These are phyloP conservation scores for Oxyteleia sp. DNA, from an alignment of 2,888 invertebrate species.

Conservation along the genomic window DNA sequence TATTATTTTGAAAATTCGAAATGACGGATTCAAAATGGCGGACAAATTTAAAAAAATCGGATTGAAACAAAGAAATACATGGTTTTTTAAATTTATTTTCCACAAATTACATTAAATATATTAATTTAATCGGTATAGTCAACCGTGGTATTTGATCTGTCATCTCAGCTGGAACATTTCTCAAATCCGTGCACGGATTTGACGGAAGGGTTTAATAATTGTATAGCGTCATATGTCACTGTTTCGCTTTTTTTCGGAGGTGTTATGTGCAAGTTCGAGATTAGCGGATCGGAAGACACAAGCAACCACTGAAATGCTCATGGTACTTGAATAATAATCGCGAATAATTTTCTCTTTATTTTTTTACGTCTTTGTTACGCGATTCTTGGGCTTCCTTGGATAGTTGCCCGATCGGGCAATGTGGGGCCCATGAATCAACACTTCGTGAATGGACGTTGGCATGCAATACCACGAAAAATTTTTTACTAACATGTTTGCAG, in stretches of 20 bases:
- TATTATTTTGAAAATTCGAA: no score
- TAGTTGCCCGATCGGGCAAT: conserved; percentile 34
- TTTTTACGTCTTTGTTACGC: conserved; percentile 71
- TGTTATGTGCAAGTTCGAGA: not conserved
- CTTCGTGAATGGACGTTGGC: conserved; percentile 5
- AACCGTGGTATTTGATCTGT: not conserved
- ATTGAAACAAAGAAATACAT: no score
- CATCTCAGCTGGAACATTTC: not conserved
- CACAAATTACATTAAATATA: no score
- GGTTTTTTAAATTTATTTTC: no score
- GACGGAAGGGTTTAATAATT: not conserved
- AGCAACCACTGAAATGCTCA: conserved; percentile 2
- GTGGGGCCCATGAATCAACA: not conserved
- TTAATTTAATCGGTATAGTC: not conserved
- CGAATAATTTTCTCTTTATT: conserved; percentile 54
- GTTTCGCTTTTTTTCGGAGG: conserved; percentile 5
- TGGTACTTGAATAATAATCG: not conserved
- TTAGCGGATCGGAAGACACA: not conserved
- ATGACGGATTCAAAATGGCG: no score
- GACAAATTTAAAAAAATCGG: no score
- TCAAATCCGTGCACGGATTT: not conserved
- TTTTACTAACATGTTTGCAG: conserved; percentile 31
- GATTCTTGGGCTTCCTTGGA: no score
- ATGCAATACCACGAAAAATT: conserved; percentile 24
- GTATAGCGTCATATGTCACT: not conserved